Conservation (phyloP, 2,888 invertebrate genomes). For the Idaea biselata region DNA sequence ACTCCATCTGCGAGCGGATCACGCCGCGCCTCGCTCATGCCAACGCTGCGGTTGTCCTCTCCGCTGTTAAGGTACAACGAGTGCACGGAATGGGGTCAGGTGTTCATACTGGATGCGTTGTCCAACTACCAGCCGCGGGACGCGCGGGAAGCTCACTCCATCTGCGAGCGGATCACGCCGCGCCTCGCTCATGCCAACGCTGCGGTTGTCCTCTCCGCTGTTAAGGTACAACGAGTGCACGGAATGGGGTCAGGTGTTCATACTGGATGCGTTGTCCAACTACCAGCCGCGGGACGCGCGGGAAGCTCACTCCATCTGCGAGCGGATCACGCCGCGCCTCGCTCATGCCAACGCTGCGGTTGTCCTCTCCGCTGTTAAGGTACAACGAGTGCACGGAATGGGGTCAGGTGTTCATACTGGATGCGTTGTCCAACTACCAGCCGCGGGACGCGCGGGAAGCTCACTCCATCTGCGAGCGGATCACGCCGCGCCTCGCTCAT, state of each 20-base stretch:
- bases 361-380: conserved; percentile 98
- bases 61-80: conserved; percentile 93
- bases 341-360: conserved; percentile 99
- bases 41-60: conserved; percentile 98
- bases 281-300: conserved; percentile 98
- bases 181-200: conserved; percentile 99
- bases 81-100: too few relatives aligned
- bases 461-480: conserved; percentile 98
- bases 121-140: conserved; percentile 98
- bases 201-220: conserved; percentile 98
- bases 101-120: conserved; percentile 94
- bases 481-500: conserved; percentile 97
- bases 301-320: conserved; percentile 99
- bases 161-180: conserved; percentile 98
- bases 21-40: conserved; percentile 98
- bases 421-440: conserved; percentile 97
- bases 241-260: too few relatives aligned
- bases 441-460: conserved; percentile 99
- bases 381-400: too few relatives aligned
- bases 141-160: conserved; percentile 98
- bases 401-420: conserved; percentile 98
- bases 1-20: conserved; percentile 98
- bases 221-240: conserved; percentile 88
- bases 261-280: conserved; percentile 97
- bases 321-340: conserved; percentile 96